These are phyloP conservation scores for Theristicus caerulescens DNA, from an alignment of 2,113 vertebrate genomes.

Conservation along the genomic window DNA sequence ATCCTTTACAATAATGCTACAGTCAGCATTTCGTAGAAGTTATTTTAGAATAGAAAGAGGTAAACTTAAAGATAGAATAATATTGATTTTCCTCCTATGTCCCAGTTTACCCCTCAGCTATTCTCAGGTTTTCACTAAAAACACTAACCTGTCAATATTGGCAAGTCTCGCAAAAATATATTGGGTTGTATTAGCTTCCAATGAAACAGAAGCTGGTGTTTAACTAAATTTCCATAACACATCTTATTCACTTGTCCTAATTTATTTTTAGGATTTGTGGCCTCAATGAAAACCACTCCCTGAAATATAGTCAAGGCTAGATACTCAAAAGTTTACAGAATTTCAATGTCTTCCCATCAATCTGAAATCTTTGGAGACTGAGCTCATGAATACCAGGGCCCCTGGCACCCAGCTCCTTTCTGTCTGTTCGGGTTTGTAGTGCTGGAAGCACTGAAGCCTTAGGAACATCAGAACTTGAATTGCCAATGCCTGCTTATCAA, in stretches of 20 bases:
- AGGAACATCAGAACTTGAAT: neutral
- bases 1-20: neutral
- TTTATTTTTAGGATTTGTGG: neutral
- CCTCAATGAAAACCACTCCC: neutral
- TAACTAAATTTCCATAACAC: neutral
- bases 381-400: neutral
- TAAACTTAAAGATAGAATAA: neutral
- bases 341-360: neutral
- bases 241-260: neutral
- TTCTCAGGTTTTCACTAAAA: neutral
- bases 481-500: neutral
- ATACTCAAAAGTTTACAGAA: neutral
- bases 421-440: neutral
- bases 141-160: neutral
- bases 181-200: neutral
- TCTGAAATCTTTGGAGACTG: neutral
- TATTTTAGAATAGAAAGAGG: neutral
- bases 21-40: neutral
- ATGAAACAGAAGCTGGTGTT: neutral
- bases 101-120: neutral
- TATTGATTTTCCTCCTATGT: neutral
- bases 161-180: neutral
- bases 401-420: neutral
- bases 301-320: neutral
- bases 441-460: neutral